Conservation (phyloP, 2,113 vertebrate genomes). For the Mormyrus iriodes region DNA sequence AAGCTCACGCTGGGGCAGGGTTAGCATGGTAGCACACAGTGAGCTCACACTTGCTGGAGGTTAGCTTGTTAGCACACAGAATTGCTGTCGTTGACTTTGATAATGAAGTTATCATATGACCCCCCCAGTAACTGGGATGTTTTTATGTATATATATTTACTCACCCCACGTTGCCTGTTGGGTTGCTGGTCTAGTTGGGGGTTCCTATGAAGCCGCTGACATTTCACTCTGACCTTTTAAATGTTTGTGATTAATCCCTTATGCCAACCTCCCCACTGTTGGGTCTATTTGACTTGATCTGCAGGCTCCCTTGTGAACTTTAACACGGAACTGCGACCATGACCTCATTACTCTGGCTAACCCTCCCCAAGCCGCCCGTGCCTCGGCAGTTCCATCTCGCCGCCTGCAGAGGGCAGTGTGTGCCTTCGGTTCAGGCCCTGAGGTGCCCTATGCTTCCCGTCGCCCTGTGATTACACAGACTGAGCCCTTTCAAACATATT, state of each 20-base stretch:
- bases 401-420: constrained; percentile 66
- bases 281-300: neutral
- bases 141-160: neutral
- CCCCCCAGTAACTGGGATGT: neutral
- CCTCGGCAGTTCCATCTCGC: constrained; percentile 36
- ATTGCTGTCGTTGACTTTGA: neutral
- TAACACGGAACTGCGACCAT: neutral
- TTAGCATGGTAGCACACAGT: neutral
- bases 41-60: neutral
- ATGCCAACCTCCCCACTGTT: neutral
- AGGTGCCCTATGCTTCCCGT: neutral
- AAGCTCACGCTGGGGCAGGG: neutral
- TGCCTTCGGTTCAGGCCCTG: constrained; percentile 41
- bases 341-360: neutral
- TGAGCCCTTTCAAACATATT: constrained; percentile 22
- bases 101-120: neutral
- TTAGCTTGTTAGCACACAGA: neutral
- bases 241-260: constrained; percentile 30
- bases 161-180: neutral
- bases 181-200: neutral
- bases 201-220: constrained; percentile 28
- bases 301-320: constrained; percentile 1
- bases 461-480: neutral
- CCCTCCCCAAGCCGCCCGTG: neutral
- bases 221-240: constrained; percentile 36